phyloP scores from a whole-genome alignment of 2,888 invertebrate genomes.

The Cordylochernes scorpioides region DNA sequence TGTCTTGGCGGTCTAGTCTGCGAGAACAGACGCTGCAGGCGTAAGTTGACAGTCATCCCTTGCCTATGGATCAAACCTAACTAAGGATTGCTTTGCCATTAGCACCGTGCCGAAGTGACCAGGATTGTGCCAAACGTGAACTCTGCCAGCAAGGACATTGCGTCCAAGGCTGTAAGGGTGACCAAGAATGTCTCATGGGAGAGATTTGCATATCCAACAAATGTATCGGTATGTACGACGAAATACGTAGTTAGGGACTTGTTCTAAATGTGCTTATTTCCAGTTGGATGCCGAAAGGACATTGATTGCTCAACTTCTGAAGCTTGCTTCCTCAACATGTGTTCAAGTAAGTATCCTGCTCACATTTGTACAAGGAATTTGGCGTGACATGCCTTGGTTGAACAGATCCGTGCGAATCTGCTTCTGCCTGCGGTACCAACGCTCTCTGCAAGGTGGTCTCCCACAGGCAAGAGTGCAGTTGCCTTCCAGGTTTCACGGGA shows the following conservation, averaged over 20 bases:
- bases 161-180: conserved; percentile 49
- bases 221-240: conserved; percentile 28
- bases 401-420: conserved; percentile 31
- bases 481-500: conserved; percentile 44
- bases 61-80: no score
- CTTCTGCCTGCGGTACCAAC: conserved; percentile 48
- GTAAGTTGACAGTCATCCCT: no score
- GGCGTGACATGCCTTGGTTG: conserved; percentile 31
- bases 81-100: neutral
- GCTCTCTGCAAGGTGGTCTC: conserved; percentile 57
- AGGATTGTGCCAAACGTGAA: conserved; percentile 14
- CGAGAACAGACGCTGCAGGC: conserved; percentile 21
- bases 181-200: conserved; percentile 52
- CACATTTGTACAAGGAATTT: no score
- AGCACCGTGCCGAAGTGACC: conserved; percentile 13
- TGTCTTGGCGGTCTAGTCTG: conserved; percentile 57
- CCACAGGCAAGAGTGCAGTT: conserved; percentile 49
- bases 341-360: conserved; percentile 31
- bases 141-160: conserved; percentile 14
- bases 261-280: neutral
- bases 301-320: conserved; percentile 39
- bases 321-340: conserved; percentile 47
- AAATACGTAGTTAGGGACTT: no score
- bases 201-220: conserved; percentile 53
- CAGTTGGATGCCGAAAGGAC: conserved; percentile 38